A percentile compares a stretch with the other conserved stretches of the same genome.
phyloP scores from a whole-genome alignment of 2,888 invertebrate species.

The Sycophila texana region DNA sequence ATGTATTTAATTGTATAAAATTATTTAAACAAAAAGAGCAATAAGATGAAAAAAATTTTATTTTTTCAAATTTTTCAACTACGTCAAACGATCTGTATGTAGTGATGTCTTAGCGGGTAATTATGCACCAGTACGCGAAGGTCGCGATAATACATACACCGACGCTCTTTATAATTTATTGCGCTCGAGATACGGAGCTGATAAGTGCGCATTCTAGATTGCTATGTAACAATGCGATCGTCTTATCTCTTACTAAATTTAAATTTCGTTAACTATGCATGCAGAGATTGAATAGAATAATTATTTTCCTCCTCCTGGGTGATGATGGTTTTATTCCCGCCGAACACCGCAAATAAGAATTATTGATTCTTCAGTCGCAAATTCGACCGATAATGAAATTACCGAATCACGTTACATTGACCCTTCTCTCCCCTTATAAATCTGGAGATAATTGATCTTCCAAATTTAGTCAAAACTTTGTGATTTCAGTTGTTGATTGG shows the following conservation, averaged over 20 bases:
- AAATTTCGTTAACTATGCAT: constrained; percentile 37
- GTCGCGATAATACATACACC: constrained; percentile 22
- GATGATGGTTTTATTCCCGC: constrained; percentile 18
- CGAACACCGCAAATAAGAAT: constrained; percentile 1
- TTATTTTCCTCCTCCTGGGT: neutral
- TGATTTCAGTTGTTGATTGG: too few species aligned
- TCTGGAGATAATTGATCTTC: too few species aligned
- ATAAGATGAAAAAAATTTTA: too few species aligned
- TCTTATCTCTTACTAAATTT: constrained; percentile 21
- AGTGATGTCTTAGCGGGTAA: too few species aligned
- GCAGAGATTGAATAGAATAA: constrained; percentile 4
- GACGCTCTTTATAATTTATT: constrained; percentile 46
- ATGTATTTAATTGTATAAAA: too few species aligned
- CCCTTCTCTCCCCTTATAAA: too few species aligned
- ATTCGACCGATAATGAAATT: constrained; percentile 31
- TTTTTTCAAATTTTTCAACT: too few species aligned
- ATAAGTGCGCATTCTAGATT: constrained; percentile 29
- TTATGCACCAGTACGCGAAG: neutral
- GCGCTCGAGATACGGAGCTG: constrained; percentile 19
- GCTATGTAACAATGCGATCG: constrained; percentile 25
- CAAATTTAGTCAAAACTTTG: too few species aligned
- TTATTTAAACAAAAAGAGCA: too few species aligned
- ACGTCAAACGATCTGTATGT: too few species aligned
- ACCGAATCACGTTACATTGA: constrained; percentile 21
- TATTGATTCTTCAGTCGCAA: constrained; percentile 13